Evolutionary conservation across 2,797 vertebrate species (phyloP), one percentile per base, ranked within the genome.

Genomic region (Acanthurus lineatus): DNA sequence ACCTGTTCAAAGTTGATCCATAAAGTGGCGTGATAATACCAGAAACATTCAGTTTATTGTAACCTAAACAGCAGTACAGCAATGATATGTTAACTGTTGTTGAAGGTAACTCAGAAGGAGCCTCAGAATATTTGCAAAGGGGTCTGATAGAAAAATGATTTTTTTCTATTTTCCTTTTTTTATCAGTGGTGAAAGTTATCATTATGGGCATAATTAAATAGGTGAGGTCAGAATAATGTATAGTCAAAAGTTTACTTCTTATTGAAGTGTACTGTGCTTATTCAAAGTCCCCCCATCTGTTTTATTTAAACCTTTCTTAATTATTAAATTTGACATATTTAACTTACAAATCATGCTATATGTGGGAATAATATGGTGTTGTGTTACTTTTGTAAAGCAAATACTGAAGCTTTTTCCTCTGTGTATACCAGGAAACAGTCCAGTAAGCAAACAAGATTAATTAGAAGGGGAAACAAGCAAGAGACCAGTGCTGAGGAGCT

Each of bases 1-100:
- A 73, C 68, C 58, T 22, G 76, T 71, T 67, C 72, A 82, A 73
- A 82, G 68, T 35, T 72, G 42, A 72, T 53, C 73, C 71, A 82
- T 22, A 79, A 82, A 58, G 60, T 68, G 64, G 47, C 62, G 64
- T 51, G 73, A 86, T 42, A 52, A 82, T 9, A 79, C 32, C 78
- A 71, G 54, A 74, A 68, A 77, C 45, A 0, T 65, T 80, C 28
- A 48, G 54, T 48, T 63, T 54, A 49, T 61, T 70, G 58, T 17
- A n/a, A 49, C 54, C 42, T 72, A 38, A 38, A 58, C 61, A 60
- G 56, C 45, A 71, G 42, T 69, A 77, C 49, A 32, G 28, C 28
- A 82, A 57, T 2, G 6, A 38, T 6, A 60, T 6, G 42, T 59
- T 48, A 66, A 69, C 19, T 25, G 38, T 83, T 75, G 82, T 71